Evolutionary conservation across 1,140 invertebrate genomes (phyloP).

Genomic region (Aphaenogaster floridana): DNA sequence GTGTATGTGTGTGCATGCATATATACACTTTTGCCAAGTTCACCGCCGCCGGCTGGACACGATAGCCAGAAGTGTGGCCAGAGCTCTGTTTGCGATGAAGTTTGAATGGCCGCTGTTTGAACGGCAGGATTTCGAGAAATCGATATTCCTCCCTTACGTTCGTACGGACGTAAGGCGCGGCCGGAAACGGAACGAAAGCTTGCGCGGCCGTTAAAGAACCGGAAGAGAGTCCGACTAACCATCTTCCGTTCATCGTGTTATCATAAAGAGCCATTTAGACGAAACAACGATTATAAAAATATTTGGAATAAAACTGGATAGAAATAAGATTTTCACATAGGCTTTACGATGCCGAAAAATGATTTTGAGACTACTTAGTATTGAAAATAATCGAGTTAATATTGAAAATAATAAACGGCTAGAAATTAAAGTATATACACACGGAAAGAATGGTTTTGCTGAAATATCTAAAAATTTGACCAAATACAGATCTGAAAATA

Average conservation of each 20-base stretch:
- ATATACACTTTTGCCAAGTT: constrained; percentile 22
- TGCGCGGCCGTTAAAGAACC: background rate
- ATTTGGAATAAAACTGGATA: background rate
- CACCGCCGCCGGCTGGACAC: constrained; percentile 12
- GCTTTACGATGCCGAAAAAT: background rate
- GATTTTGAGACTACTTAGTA: background rate
- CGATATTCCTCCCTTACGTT: constrained; percentile 42
- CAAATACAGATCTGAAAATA: too few relatives aligned
- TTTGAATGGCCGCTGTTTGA: constrained; percentile 73
- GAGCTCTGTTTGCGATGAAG: constrained; percentile 75
- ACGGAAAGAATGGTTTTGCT: too few relatives aligned
- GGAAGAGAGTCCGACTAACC: constrained; percentile 23
- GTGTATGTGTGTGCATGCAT: too few relatives aligned
- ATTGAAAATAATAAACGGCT: background rate
- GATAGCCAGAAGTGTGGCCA: constrained; percentile 52
- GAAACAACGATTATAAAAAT: constrained; percentile 1
- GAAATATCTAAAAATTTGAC: too few relatives aligned
- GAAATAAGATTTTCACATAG: constrained; percentile 1
- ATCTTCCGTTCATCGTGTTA: background rate
- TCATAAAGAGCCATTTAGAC: background rate
- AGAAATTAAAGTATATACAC: background rate
- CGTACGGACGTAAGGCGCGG: background rate
- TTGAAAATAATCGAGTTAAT: background rate
- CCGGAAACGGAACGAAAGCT: background rate
- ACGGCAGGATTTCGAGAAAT: constrained; percentile 40